These are phyloP conservation scores for Acanthopleura granulata DNA, from an alignment of 2,888 invertebrate species.

Conservation along the genomic window DNA sequence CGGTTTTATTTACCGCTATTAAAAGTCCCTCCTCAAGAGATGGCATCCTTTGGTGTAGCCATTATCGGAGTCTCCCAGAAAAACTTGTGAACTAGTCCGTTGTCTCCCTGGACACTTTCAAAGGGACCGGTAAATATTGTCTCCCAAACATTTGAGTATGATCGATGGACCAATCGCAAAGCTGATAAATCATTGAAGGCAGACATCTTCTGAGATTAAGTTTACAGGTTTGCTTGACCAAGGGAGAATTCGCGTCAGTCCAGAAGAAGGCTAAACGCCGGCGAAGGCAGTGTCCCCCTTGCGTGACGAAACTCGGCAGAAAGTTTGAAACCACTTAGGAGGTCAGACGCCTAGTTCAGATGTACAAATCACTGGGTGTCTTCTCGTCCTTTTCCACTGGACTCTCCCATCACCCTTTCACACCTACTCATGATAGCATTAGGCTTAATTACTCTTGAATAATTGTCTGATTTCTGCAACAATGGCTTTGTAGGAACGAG, in stretches of 20 bases:
- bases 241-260: constrained; percentile 6
- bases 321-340: constrained; percentile 15
- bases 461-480: constrained; percentile 38
- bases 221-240: constrained; percentile 13
- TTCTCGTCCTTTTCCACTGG: not conserved
- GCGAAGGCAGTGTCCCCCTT: not conserved
- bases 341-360: constrained; percentile 6
- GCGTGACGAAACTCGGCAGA: constrained; percentile 2
- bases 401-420: constrained; percentile 11
- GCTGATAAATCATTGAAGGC: constrained; percentile 15
- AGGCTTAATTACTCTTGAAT: constrained; percentile 40
- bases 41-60: not conserved
- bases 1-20: constrained; percentile 17
- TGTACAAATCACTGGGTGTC: constrained; percentile 3
- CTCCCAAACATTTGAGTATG: constrained; percentile 16
- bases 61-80: not conserved
- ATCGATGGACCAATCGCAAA: constrained; percentile 7
- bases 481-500: not conserved
- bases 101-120: not conserved
- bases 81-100: constrained; percentile 8
- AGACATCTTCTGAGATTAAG: constrained; percentile 18
- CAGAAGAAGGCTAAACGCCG: not conserved
- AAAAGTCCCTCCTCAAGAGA: constrained; percentile 9
- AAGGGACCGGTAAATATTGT: constrained; percentile 4
- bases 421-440: constrained; percentile 28